phyloP scores from a whole-genome alignment of 2,113 vertebrate genomes.

The Macroglossus sobrinus region DNA sequence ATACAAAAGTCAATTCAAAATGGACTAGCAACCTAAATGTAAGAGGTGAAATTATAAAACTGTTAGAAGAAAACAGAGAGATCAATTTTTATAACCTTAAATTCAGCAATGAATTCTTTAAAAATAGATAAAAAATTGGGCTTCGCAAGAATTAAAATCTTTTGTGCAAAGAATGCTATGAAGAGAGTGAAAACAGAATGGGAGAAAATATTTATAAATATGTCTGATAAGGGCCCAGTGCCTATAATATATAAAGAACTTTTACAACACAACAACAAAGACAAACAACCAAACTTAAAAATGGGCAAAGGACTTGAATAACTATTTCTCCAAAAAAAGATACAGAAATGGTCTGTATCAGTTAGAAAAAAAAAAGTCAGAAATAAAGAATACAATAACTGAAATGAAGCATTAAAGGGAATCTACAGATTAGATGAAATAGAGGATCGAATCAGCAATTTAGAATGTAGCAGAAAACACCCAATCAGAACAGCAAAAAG shows the following conservation, averaged over 20 bases:
- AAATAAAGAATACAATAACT: no score
- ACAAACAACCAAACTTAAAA: neutral
- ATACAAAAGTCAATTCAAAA: neutral
- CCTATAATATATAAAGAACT: neutral
- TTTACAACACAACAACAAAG: neutral
- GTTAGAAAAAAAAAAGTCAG: no score
- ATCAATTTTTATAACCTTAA: neutral
- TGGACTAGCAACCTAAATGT: neutral
- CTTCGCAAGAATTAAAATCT: neutral
- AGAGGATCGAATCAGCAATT: no score
- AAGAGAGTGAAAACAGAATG: neutral
- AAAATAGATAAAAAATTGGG: neutral
- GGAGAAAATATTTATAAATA: neutral
- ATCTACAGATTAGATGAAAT: no score
- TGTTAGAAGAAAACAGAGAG: neutral
- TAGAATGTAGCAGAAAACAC: no score
- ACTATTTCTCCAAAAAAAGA: neutral
- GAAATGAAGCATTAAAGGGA: no score
- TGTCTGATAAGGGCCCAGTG: neutral
- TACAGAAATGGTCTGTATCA: neutral
- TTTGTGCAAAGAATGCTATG: neutral
- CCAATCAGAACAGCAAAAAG: no score
- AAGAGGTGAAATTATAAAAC: neutral
- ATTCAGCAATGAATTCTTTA: constrained; percentile 10
- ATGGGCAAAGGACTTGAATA: neutral